Evolutionary conservation across 2,797 vertebrate genomes (phyloP).

Genomic region (Discoglossus pictus): DNA sequence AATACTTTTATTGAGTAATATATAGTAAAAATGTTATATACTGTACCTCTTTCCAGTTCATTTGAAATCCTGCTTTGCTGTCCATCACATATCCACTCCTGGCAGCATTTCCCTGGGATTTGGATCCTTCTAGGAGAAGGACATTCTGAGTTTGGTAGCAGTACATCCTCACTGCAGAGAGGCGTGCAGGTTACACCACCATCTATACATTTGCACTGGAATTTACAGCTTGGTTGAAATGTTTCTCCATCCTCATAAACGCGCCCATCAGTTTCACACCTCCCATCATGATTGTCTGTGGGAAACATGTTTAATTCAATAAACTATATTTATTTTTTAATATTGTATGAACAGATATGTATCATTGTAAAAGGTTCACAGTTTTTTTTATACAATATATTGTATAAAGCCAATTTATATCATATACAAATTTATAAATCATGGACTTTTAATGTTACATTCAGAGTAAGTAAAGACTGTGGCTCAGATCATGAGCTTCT

Average conservation of each 20-base stretch:
- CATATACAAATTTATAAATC: no score
- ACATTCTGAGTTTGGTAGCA: constrained; percentile 82
- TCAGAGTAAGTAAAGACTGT: no score
- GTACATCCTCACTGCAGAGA: constrained; percentile 73
- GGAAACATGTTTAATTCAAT: background rate
- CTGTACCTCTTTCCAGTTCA: constrained; percentile 46
- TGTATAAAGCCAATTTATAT: no score
- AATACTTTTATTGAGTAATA: no score
- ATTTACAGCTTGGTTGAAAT: constrained; percentile 87
- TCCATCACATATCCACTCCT: constrained; percentile 88
- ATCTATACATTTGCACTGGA: constrained; percentile 78
- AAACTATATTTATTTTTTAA: no score
- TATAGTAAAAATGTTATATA: no score
- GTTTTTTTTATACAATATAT: no score
- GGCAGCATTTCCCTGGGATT: constrained; percentile 88
- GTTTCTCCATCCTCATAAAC: constrained; percentile 82
- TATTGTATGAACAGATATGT: no score
- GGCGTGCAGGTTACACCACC: constrained; percentile 85
- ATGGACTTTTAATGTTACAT: no score
- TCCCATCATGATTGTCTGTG: constrained; percentile 76
- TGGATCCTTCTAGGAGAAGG: constrained; percentile 76
- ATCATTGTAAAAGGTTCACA: no score
- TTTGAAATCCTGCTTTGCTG: constrained; percentile 58
- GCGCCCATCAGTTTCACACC: constrained; percentile 81
- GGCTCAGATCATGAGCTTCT: no score